These are phyloP conservation scores for Lithosia quadra DNA, from an alignment of 2,888 invertebrate species.

Conservation along the genomic window DNA sequence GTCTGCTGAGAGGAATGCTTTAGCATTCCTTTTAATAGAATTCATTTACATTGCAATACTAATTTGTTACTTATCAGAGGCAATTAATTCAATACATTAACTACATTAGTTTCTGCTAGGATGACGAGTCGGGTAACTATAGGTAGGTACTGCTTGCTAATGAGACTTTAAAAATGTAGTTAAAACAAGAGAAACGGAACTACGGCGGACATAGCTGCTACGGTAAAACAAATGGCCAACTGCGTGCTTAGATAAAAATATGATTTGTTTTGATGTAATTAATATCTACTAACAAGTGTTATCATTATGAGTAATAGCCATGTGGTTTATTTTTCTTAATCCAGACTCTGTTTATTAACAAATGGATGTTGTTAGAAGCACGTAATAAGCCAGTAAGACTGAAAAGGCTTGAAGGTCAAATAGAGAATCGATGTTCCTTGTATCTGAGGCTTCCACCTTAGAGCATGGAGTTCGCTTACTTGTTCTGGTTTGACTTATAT, in stretches of 20 bases:
- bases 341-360: background rate
- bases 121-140: no score
- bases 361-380: background rate
- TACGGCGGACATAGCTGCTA: background rate
- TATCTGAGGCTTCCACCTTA: no score
- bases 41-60: no score
- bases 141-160: no score
- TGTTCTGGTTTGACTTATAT: no score
- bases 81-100: background rate
- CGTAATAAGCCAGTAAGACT: background rate
- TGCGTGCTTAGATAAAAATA: background rate
- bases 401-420: background rate
- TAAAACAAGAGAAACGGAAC: background rate
- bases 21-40: no score
- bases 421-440: no score
- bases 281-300: no score
- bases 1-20: no score
- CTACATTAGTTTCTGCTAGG: background rate
- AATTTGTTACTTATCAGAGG: no score
- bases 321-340: background rate
- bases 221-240: background rate
- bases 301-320: background rate
- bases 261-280: background rate
- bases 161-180: background rate
- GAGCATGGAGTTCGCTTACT: no score